phyloP scores from a whole-genome alignment of 1,140 invertebrate genomes.

The Sinella curviseta region DNA sequence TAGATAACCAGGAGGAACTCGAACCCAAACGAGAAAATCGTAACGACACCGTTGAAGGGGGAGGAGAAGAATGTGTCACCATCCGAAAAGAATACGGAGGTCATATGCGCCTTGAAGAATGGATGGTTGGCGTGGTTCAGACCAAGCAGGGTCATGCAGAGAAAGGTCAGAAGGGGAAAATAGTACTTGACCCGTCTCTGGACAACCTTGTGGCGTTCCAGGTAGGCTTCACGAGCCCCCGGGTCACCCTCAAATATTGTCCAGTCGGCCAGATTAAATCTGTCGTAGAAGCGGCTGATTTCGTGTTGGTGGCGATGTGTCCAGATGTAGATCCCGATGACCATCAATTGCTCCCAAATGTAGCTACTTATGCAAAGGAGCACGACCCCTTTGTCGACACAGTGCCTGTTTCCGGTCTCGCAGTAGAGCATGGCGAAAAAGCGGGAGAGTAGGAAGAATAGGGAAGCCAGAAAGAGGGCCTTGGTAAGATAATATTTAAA shows the following conservation, averaged over 20 bases:
- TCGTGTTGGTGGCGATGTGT: background rate
- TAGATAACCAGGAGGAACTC: background rate
- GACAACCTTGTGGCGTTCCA: background rate
- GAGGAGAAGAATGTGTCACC: background rate
- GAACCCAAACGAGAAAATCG: background rate
- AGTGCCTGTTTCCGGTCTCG: background rate
- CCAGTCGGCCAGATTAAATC: background rate
- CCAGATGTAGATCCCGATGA: background rate
- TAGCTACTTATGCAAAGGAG: background rate
- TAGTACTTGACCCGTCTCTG: background rate
- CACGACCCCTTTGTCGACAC: background rate
- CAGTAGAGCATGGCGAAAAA: background rate
- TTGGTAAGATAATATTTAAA: too few species aligned
- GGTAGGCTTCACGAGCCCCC: background rate
- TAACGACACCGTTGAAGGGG: background rate
- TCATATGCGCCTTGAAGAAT: background rate
- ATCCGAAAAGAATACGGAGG: background rate
- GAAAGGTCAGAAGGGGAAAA: background rate
- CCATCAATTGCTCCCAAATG: background rate
- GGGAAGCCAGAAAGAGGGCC: background rate
- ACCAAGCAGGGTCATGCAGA: background rate
- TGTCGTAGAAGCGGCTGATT: background rate
- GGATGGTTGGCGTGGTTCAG: background rate
- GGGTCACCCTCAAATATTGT: background rate
- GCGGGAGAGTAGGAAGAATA: background rate